These are phyloP conservation scores for Platysteira castanea DNA, from an alignment of 2,113 vertebrate species.

Conservation along the genomic window DNA sequence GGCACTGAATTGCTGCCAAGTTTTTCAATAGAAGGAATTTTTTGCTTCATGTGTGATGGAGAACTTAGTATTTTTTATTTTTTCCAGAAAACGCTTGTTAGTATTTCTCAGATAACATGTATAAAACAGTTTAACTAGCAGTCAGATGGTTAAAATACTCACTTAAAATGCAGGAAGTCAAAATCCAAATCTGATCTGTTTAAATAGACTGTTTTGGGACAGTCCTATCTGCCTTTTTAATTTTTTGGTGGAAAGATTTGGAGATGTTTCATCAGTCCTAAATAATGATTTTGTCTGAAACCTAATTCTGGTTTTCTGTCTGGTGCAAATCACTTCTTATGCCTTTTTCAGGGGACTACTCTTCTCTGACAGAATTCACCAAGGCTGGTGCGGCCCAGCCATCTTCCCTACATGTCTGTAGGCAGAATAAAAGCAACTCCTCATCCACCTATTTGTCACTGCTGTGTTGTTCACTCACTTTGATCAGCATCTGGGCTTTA, in stretches of 20 bases:
- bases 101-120: background rate
- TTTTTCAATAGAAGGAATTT: background rate
- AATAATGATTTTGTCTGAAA: background rate
- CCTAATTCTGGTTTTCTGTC: background rate
- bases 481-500: background rate
- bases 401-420: background rate
- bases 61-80: background rate
- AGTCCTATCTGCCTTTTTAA: background rate
- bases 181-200: background rate
- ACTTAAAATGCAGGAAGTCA: background rate
- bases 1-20: background rate
- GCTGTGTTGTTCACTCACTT: background rate
- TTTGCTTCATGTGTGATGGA: background rate
- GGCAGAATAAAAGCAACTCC: background rate
- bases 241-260: background rate
- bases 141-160: background rate
- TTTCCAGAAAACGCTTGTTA: background rate
- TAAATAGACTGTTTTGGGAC: background rate
- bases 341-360: background rate
- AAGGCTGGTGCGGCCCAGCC: background rate
- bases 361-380: background rate
- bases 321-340: background rate
- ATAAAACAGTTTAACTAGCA: background rate
- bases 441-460: background rate
- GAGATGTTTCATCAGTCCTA: background rate